Evolutionary conservation across 2,797 vertebrate species (phyloP), one percentile per base, ranked within the genome.

Genomic region (Hyperoplus lanceolatus): DNA sequence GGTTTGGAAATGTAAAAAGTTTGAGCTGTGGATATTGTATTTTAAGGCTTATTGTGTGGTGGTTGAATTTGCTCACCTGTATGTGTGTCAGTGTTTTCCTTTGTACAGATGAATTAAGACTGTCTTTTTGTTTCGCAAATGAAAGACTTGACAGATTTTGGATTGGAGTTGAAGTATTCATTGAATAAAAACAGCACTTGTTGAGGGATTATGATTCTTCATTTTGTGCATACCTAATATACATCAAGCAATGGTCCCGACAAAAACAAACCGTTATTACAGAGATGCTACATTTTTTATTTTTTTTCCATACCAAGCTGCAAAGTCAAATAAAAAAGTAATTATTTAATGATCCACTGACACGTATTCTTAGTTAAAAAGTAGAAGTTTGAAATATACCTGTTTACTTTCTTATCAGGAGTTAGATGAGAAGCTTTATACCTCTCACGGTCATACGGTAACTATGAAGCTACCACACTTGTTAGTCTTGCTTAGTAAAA

Each of bases 11-110:
- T 82, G 58, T 62, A 8, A 43, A 56, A 76, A 45, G n/a, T 55
- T 56, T 42, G 63, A 87, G 70, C 56, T 63, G 36, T 77, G 64
- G 54, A 73, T 81, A 77, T 84, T 68, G 79, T 87, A 38, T 79
- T 70, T 69, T 72, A 78, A 73, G 76, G 66, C 66, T 84, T 77
- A 45, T 63, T 80, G 63, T 82, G 69, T 67, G 76, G 58, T 84
- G 81, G 38, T 83, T 86, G 49, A 62, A 73, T 80, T 77, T 78
- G 76, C 78, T 85, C 78, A 82, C 65, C 75, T 79, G 71, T 79
- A 36, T 58, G 50, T 67, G 61, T 82, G 73, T 83, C 50, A 51
- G 15, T 79, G 81, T 87, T 84, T 73, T 76, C 3, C 43, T 70
- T 70, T 63, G 65, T 48, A 46, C 70, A 66, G 66, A 69, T 70